phyloP scores from a whole-genome alignment of 2,113 vertebrate genomes.

The Engraulis encrasicolus region DNA sequence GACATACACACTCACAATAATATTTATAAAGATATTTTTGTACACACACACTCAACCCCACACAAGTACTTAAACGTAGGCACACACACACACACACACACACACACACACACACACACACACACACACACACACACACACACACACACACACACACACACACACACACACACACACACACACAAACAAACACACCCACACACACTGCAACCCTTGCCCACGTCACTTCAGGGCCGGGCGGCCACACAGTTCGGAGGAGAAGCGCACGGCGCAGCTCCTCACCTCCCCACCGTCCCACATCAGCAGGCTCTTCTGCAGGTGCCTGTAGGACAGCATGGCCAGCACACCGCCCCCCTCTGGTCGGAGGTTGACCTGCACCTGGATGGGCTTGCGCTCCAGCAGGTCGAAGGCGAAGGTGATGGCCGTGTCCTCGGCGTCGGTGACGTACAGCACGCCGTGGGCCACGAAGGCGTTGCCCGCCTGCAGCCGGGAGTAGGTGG shows the following conservation, averaged over 20 bases:
- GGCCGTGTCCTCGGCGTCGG: constrained; percentile 79
- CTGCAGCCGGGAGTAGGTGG: constrained; percentile 85
- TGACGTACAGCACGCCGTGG: constrained; percentile 84
- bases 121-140: neutral
- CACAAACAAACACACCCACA: too few relatives aligned
- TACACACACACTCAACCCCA: neutral
- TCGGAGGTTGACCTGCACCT: constrained; percentile 79
- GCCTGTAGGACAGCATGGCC: constrained; percentile 88
- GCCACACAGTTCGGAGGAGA: constrained; percentile 51
- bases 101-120: too few relatives aligned
- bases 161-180: neutral
- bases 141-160: neutral
- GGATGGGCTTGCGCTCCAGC: constrained; percentile 69
- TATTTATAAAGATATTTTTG: neutral
- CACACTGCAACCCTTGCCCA: too few relatives aligned
- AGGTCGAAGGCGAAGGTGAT: constrained; percentile 87
- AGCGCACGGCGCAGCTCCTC: constrained; percentile 79
- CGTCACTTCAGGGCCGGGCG: neutral
- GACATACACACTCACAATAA: too few relatives aligned
- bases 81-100: neutral
- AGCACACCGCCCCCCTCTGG: constrained; percentile 77
- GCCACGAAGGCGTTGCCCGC: constrained; percentile 89
- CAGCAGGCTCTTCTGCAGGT: constrained; percentile 75
- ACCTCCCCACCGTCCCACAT: constrained; percentile 85
- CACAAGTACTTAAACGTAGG: too few relatives aligned